These are phyloP conservation scores for Dicerorhinus sumatrensis DNA, from an alignment of 2,113 vertebrate species.

Conservation along the genomic window DNA sequence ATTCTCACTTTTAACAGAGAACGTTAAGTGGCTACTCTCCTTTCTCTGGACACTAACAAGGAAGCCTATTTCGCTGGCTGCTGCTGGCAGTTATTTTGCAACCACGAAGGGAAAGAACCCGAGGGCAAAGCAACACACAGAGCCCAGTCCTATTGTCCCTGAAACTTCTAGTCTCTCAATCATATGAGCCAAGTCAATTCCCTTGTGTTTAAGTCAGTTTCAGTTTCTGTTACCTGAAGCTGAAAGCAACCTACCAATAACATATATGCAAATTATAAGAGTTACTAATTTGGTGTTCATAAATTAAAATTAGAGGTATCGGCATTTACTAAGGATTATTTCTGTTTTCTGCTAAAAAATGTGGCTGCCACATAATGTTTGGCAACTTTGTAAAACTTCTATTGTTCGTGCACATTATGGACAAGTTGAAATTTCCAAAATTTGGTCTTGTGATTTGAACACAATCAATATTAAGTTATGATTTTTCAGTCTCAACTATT, in stretches of 20 bases:
- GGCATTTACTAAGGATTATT: neutral
- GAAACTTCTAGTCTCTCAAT: neutral
- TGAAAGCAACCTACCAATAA: neutral
- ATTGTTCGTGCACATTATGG: neutral
- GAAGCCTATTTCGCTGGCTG: neutral
- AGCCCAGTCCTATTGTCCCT: neutral
- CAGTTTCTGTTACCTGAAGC: neutral
- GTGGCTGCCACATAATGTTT: neutral
- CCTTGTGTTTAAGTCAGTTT: neutral
- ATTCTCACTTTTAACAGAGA: neutral
- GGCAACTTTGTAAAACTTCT: neutral
- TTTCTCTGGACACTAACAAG: neutral
- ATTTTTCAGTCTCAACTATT: neutral
- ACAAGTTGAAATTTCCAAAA: neutral
- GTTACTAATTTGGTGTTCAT: neutral
- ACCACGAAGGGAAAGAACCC: neutral
- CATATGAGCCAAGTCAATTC: neutral
- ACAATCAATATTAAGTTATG: neutral
- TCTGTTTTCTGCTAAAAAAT: neutral
- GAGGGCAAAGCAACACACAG: neutral
- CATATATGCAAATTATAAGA: neutral
- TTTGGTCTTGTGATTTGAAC: neutral
- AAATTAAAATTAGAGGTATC: neutral
- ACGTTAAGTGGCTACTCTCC: neutral
- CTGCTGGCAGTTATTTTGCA: neutral